Evolutionary conservation across 2,888 invertebrate species (phyloP), one percentile per base, ranked within the genome.

Genomic region (Sinelater perroti): DNA sequence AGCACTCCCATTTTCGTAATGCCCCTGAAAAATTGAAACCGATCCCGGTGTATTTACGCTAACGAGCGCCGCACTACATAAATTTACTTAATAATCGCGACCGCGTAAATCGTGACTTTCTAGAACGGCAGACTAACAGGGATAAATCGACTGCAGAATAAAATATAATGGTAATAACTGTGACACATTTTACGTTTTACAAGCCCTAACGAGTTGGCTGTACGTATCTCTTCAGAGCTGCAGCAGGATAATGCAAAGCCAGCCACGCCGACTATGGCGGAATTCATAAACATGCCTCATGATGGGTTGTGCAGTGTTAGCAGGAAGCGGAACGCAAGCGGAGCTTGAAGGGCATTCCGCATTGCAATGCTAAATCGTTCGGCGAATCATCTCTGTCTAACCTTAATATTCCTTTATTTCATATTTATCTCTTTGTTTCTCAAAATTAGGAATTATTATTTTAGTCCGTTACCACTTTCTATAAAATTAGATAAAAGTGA

Each of bases 11-110:
- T n/a, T n/a, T n/a, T n/a, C n/a, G n/a, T n/a, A n/a, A n/a, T n/a
- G n/a, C n/a, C n/a, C n/a, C n/a, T n/a, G n/a, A n/a, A n/a, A n/a
- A n/a, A n/a, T n/a, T 31, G 31, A 3, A 11, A n/a, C 35, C 16
- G 16, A 35, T 35, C 14, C 36, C 11, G 38, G 38, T 38, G n/a
- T 38, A 38, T 38, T 38, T 38, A 38, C 46, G 10, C 35, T 47
- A 47, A 47, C 35, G 26, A 47, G 24, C n/a, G 16, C n/a, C n/a
- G 20, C 26, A 21, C 33, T 17, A 47, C 24, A 24, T 47, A 47
- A 47, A 47, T 47, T 33, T 17, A 47, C 35, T 47, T 47, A 47
- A 47, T 47, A 35, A 33, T 35, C 26, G 24, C 47, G 35, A 16
- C 21, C 17, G 33, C 35, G 35, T 35, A 47, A 33, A 21, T 47